Conservation (phyloP, 2,113 vertebrate species). For the Dryoscopus gambensis region DNA sequence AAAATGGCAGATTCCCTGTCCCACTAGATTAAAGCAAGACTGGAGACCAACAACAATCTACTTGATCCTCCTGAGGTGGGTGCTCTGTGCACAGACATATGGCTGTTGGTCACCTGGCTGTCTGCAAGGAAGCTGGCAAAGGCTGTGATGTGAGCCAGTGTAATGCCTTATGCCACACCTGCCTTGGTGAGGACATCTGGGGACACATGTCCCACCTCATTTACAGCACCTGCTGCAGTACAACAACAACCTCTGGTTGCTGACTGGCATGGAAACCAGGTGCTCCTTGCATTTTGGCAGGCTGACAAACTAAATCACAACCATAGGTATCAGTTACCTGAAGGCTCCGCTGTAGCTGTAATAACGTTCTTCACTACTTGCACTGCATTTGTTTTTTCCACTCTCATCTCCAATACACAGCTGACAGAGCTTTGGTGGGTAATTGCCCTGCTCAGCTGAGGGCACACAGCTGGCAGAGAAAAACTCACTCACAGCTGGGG, state of each 20-base stretch:
- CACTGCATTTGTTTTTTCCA: slow-evolving; percentile 79
- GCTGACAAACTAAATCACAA: background rate
- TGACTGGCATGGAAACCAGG: background rate
- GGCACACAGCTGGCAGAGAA: slow-evolving; percentile 90
- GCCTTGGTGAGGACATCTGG: background rate
- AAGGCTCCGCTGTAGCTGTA: slow-evolving; percentile 89
- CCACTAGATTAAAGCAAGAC: background rate
- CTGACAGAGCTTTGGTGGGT: slow-evolving; percentile 80
- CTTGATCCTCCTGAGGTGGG: background rate
- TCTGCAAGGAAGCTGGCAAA: background rate
- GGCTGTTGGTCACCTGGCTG: background rate
- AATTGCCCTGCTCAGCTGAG: slow-evolving; percentile 73
- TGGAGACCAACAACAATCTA: background rate
- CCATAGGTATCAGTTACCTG: slow-evolving; percentile 67
- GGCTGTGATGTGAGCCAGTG: background rate
- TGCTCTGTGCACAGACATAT: background rate
- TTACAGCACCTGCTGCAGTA: background rate
- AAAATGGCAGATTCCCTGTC: background rate
- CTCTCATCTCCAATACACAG: slow-evolving; percentile 81
- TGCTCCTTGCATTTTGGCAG: background rate
- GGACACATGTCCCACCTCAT: background rate
- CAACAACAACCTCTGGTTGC: background rate
- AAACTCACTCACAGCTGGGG: slow-evolving; percentile 83
- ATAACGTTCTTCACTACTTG: slow-evolving; percentile 81
- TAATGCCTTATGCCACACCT: background rate